phyloP scores from a whole-genome alignment of 2,797 vertebrate genomes.

The Melanotaenia parkinsoni region DNA sequence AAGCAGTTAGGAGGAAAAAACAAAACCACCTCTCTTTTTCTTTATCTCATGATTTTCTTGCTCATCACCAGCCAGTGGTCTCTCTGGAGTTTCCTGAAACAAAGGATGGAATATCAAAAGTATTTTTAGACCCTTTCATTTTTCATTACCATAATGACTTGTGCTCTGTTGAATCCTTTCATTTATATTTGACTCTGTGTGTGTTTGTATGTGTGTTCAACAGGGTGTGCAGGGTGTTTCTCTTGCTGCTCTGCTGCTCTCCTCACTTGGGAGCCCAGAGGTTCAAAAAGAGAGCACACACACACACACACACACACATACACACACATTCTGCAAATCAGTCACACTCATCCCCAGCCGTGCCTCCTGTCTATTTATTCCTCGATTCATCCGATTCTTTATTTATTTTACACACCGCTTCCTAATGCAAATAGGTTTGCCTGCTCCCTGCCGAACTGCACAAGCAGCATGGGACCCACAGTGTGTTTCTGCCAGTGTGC shows the following conservation, averaged over 20 bases:
- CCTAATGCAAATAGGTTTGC: constrained; percentile 80
- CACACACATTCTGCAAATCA: constrained; percentile 58
- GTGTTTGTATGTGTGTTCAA: constrained; percentile 57
- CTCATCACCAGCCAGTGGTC: constrained; percentile 59
- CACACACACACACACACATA: constrained; percentile 21
- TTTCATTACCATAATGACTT: constrained; percentile 81
- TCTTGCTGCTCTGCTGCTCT: constrained; percentile 55
- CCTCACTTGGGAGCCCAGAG: constrained; percentile 58
- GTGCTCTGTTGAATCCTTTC: constrained; percentile 74
- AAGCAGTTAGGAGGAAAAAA: constrained; percentile 13
- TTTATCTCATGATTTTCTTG: constrained; percentile 23
- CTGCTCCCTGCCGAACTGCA: constrained; percentile 67
- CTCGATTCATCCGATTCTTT: constrained; percentile 79
- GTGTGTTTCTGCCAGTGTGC: constrained; percentile 32
- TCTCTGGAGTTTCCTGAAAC: constrained; percentile 71
- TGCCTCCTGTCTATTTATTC: constrained; percentile 79
- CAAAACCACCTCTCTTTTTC: constrained; percentile 21
- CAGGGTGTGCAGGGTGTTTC: constrained; percentile 63
- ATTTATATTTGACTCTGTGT: constrained; percentile 71
- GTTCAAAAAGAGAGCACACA: constrained; percentile 56
- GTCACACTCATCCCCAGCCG: constrained; percentile 72
- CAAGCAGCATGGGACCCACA: constrained; percentile 65
- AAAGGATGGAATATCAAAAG: constrained; percentile 67
- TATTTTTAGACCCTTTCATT: constrained; percentile 83
- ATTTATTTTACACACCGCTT: constrained; percentile 80